A percentile compares a stretch with the other conserved stretches of the same genome.
These are phyloP conservation scores for Microplitis manilae DNA, from an alignment of 2,888 invertebrate genomes.

Conservation along the genomic window DNA sequence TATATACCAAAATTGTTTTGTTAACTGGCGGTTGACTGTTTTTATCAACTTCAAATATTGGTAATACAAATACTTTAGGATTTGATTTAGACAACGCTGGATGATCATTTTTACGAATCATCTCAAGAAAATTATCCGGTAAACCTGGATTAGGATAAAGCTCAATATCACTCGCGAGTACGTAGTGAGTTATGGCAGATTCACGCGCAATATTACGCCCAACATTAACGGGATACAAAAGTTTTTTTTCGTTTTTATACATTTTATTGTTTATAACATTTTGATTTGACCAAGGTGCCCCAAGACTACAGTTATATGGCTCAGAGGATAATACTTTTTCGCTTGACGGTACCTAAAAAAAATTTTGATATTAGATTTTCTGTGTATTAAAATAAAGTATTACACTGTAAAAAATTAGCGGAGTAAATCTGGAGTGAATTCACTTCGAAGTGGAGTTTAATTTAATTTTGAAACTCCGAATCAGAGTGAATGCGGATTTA, in stretches of 20 bases:
- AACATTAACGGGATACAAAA: slow-evolving; percentile 92
- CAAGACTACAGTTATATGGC: slow-evolving; percentile 81
- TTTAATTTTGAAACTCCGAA: no score
- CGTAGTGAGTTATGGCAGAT: slow-evolving; percentile 85
- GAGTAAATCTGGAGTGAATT: no score
- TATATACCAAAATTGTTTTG: slow-evolving; percentile 70
- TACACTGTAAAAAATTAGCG: no score
- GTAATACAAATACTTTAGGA: slow-evolving; percentile 87
- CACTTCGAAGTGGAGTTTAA: no score
- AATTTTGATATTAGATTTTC: background rate
- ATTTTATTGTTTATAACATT: slow-evolving; percentile 75
- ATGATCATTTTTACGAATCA: slow-evolving; percentile 85
- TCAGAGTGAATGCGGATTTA: no score
- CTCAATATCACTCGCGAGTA: slow-evolving; percentile 91
- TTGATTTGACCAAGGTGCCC: slow-evolving; percentile 80
- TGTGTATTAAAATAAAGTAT: background rate
- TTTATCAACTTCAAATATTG: slow-evolving; percentile 89
- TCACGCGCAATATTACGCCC: slow-evolving; percentile 92
- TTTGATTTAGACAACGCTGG: slow-evolving; percentile 76
- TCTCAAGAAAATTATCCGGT: slow-evolving; percentile 85
- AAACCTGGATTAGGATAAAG: slow-evolving; percentile 90
- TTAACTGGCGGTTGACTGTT: slow-evolving; percentile 69
- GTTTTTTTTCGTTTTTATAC: slow-evolving; percentile 85
- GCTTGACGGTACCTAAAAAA: slow-evolving; percentile 79
- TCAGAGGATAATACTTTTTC: slow-evolving; percentile 76